These are phyloP conservation scores for Orgyia antiqua DNA, from an alignment of 2,888 invertebrate genomes.

Conservation along the genomic window DNA sequence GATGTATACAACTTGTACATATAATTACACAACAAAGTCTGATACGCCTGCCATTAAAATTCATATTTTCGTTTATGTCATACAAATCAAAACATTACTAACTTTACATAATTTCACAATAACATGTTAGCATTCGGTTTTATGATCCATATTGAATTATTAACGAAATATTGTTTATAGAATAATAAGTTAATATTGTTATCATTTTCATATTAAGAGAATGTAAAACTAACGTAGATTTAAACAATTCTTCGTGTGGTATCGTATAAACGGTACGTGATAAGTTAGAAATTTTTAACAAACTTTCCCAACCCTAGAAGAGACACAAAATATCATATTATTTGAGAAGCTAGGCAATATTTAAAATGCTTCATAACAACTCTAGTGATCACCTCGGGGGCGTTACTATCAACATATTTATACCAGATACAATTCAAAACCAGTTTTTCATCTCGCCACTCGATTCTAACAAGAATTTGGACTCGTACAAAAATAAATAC, in stretches of 20 bases:
- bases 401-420: conserved; percentile 69
- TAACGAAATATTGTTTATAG: too few species aligned
- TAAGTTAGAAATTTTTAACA: conserved; percentile 32
- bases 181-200: too few species aligned
- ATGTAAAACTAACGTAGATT: too few species aligned
- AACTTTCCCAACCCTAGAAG: conserved; percentile 30
- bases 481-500: conserved; percentile 73
- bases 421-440: conserved; percentile 65
- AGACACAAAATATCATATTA: conserved; percentile 47
- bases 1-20: conserved; percentile 23
- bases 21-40: conserved; percentile 21
- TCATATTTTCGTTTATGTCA: too few species aligned
- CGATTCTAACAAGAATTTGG: conserved; percentile 74
- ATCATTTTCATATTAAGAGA: too few species aligned
- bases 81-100: too few species aligned
- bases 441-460: conserved; percentile 61
- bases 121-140: too few species aligned
- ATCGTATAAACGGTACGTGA: conserved; percentile 24
- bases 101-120: too few species aligned
- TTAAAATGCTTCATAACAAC: conserved; percentile 52
- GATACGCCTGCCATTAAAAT: too few species aligned
- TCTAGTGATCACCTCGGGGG: conserved; percentile 58
- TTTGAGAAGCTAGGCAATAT: conserved; percentile 47
- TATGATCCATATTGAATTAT: too few species aligned
- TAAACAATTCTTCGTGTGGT: too few species aligned